Percentiles rank a stretch among this genome's conserved stretches.
These are phyloP conservation scores for Phrynocephalus forsythii DNA, from an alignment of 2,797 vertebrate genomes.

Conservation along the genomic window DNA sequence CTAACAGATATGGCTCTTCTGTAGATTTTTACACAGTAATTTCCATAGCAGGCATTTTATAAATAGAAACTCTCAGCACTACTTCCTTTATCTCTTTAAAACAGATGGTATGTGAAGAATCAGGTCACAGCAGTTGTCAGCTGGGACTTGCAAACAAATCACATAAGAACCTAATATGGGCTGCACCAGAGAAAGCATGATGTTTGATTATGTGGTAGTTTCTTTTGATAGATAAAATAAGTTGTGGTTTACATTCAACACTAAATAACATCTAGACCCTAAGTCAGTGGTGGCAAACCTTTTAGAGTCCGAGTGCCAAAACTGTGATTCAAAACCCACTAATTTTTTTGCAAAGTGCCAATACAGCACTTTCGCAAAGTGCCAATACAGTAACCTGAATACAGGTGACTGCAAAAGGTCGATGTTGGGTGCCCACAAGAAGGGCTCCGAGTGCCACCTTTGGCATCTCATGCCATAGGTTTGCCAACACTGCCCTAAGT, in stretches of 20 bases:
- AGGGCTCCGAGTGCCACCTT: too few species aligned
- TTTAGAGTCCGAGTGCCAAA: too few species aligned
- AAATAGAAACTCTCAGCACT: not conserved
- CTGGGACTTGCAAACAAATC: not conserved
- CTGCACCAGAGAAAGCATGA: not conserved
- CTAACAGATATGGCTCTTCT: not conserved
- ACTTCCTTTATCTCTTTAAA: not conserved
- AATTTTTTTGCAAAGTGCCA: too few species aligned
- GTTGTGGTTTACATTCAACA: not conserved
- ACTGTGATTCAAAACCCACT: too few species aligned
- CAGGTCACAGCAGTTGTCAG: not conserved
- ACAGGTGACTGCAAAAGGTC: too few species aligned
- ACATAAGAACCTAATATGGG: not conserved
- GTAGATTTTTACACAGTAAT: constrained; percentile 3
- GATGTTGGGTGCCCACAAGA: too few species aligned
- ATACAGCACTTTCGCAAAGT: too few species aligned
- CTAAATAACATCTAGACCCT: not conserved
- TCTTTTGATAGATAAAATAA: not conserved
- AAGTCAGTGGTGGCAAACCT: not conserved
- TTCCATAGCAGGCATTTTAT: not conserved
- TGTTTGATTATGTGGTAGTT: not conserved
- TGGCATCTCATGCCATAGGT: too few species aligned
- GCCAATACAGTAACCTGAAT: too few species aligned
- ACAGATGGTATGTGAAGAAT: not conserved
- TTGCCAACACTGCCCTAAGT: not conserved